phyloP scores from a whole-genome alignment of 2,888 invertebrate genomes.

The Arrhopalites spinosus region DNA sequence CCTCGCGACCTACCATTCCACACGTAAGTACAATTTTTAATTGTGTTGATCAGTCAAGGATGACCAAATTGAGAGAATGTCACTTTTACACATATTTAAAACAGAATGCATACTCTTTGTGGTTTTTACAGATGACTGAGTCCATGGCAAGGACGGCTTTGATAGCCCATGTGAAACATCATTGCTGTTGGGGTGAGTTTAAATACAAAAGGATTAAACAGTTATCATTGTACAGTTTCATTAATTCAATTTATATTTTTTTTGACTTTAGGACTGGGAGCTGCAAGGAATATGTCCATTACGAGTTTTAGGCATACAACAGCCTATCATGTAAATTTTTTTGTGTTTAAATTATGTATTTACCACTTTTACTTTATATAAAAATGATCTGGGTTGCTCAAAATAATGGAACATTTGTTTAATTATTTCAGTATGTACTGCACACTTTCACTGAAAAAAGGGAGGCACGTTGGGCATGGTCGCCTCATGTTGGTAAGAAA shows the following conservation, averaged over 20 bases:
- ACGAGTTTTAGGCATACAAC: slow-evolving; percentile 61
- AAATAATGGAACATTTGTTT: not conserved
- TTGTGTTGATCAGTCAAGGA: not conserved
- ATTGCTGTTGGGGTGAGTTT: slow-evolving; percentile 65
- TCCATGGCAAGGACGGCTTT: slow-evolving; percentile 61
- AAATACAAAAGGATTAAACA: no score
- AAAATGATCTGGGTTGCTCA: no score
- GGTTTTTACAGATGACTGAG: slow-evolving; percentile 50
- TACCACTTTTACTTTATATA: no score
- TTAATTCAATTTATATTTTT: no score
- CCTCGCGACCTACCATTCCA: slow-evolving; percentile 48
- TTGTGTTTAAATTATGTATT: not conserved
- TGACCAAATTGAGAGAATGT: no score
- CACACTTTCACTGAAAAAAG: slow-evolving; percentile 64
- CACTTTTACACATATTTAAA: no score
- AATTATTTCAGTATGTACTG: slow-evolving; percentile 61
- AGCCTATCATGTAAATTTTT: slow-evolving; percentile 62
- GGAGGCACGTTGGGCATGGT: slow-evolving; percentile 63
- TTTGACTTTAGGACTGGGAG: no score
- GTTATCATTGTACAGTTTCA: no score
- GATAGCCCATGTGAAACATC: slow-evolving; percentile 60
- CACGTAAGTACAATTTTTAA: slow-evolving; percentile 36
- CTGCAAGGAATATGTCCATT: slow-evolving; percentile 61
- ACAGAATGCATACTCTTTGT: not conserved
- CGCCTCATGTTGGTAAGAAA: slow-evolving; percentile 59